Evolutionary conservation across 2,113 vertebrate species (phyloP).

Genomic region (Zeus faber): DNA sequence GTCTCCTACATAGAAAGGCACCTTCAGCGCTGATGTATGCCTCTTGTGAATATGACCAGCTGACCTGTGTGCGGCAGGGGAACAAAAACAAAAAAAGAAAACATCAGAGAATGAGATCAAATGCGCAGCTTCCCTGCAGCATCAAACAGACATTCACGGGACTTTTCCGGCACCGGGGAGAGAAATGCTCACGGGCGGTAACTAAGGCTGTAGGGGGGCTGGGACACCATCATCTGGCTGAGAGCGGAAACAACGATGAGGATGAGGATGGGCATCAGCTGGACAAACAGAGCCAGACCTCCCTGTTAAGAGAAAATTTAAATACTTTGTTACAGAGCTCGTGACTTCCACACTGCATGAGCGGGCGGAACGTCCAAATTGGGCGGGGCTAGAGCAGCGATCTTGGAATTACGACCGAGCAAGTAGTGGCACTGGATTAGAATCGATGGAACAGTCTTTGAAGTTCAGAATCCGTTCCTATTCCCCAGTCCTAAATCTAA

Average conservation of each 20-base stretch:
- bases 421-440: too few species aligned
- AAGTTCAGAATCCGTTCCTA: too few species aligned
- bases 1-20: constrained; percentile 92
- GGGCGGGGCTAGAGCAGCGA: too few species aligned
- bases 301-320: constrained; percentile 73
- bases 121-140: not conserved
- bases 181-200: constrained; percentile 86
- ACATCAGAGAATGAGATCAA: not conserved
- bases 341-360: too few species aligned
- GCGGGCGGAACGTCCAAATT: too few species aligned
- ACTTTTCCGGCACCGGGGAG: too few species aligned
- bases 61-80: constrained; percentile 54
- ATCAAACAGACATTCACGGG: not conserved
- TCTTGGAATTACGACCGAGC: too few species aligned
- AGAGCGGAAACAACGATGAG: constrained; percentile 94
- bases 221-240: constrained; percentile 95
- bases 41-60: constrained; percentile 75
- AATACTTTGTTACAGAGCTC: not conserved
- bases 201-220: constrained; percentile 94
- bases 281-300: constrained; percentile 95
- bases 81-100: not conserved
- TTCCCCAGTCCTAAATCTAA: too few species aligned
- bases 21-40: constrained; percentile 85
- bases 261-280: constrained; percentile 95
- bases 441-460: too few species aligned